Base-by-base conservation (phyloP, 2,113 vertebrate genomes). In the Petaurus breviceps region DNA sequence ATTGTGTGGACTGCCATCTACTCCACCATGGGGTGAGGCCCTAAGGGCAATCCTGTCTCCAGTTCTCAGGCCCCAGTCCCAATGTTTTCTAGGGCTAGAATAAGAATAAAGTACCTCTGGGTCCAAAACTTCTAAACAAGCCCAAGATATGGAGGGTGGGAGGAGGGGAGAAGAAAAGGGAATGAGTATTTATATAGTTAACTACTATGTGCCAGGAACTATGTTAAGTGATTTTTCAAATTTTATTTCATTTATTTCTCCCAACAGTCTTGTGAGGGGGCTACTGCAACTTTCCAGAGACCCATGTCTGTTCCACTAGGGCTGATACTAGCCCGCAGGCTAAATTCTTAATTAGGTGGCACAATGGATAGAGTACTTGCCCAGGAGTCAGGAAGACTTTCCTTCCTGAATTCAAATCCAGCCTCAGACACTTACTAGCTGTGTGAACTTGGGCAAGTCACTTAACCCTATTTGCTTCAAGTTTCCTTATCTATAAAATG, bases 21-120 rank as follows among this genome's bases (percentile, higher is more conserved):
- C 98, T 99, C 99, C 2, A 98, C 99, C 94, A 99, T 99, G 98
- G 99, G 99, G 99, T 99, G 94, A 99, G 99, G n/a, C 68, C n/a
- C n/a, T 43, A 84, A 22, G 7, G 22, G 7, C 6, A 84, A 43
- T 84, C 68, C 14, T 84, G 5, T 92, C n/a, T 10, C 55, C 0
- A 0, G 37, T 46, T 92, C 31, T 51, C 94, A 37, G 3, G 47
- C 23, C 8, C 0, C 0, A 26, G n/a, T 50, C 61, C 90, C 3
- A 50, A 24, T 7, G 14, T 28, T 57, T 43, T 6, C 31, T 28
- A 8, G 43, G 50, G 31, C 55, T 31, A 77, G 6, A 94, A n/a
- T 31, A 28, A 54, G 46, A 84, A 84, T 8, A 84, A 43, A 84
- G 16, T 1, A 43, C 37, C n/a, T n/a, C 4, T 22, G 16, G 19